A percentile compares a stretch with the other conserved stretches of the same genome.
Conservation (phyloP, 2,888 invertebrate genomes). For the Uloborus plumipes region DNA sequence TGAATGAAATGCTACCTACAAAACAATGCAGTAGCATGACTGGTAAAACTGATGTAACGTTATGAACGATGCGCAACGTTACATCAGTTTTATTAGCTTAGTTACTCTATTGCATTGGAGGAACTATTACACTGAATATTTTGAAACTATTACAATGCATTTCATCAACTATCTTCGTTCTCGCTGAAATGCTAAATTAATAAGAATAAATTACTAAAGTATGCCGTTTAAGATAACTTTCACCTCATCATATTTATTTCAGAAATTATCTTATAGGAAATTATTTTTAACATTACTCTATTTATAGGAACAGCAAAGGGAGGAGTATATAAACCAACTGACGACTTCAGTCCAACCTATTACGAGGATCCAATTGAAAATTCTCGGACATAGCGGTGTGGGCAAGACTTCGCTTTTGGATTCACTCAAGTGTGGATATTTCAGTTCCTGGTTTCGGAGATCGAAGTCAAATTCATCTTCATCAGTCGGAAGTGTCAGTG, state of each 20-base stretch:
- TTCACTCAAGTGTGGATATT: slow-evolving; percentile 79
- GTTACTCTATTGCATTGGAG: no score
- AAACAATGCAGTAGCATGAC: no score
- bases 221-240: not conserved
- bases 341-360: slow-evolving; percentile 75
- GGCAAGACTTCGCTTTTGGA: slow-evolving; percentile 81
- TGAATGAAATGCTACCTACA: no score
- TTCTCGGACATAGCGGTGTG: slow-evolving; percentile 81
- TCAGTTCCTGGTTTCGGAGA: slow-evolving; percentile 77
- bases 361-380: slow-evolving; percentile 78
- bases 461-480: slow-evolving; percentile 66
- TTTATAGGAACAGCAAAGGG: slow-evolving; percentile 71
- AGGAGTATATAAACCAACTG: slow-evolving; percentile 77
- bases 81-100: no score
- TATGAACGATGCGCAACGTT: no score
- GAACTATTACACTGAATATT: no score
- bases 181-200: no score
- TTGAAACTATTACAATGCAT: no score
- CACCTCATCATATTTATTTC: not conserved
- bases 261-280: not conserved
- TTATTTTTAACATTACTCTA: no score
- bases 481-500: slow-evolving; percentile 48
- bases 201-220: not conserved
- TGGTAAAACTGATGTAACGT: no score
- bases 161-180: no score